Evolutionary conservation across 2,888 invertebrate species (phyloP), one percentile per base, ranked within the genome.

Genomic region (Hirtodrosophila cameraria): DNA sequence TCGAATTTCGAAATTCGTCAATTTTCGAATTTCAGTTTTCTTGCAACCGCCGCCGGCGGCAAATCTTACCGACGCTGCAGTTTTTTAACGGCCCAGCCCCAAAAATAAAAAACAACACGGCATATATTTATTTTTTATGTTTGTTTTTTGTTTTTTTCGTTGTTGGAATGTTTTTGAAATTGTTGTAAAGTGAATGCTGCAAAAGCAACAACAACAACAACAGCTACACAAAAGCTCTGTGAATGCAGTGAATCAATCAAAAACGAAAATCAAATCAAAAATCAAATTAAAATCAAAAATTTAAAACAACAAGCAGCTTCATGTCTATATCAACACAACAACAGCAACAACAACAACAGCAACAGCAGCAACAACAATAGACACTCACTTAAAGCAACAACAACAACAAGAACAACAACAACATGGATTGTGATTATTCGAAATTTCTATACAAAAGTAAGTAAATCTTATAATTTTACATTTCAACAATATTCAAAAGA

Each of bases 361-460:
- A 33, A 38, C 38, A 15, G 16, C 46, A 38, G 0, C 12, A 64
- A 13, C 42, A 42, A 27, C 42, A 46, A 39, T 48, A 45, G 20
- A 50, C 13, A 75, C 23, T 38, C 43, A 25, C 54, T 30, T 18
- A 23, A 30, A 53, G 7, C 15, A 49, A 20, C 23, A 23, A 9
- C 3, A 35, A 13, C 18, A 48, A 9, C 23, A 55, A 20, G 20
- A 53, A 20, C 9, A 49, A 11, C 53, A 36, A 18, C 59, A 65
- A 39, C 25, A 79, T 81, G 80, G 80, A 81, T 76, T 81, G 80
- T 76, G 80, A 81, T 86, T 81, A 81, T 55, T 81, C 80, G 5
- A 81, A 81, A 58, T 81, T 81, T 80, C 53, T 81, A 53, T 81
- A 81, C 61, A 81, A 81, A 86, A 83, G 80, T 81, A 73, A 81